Evolutionary conservation across 2,797 vertebrate species (phyloP), one percentile per base, ranked within the genome.

Genomic region (Lithobates pipiens): DNA sequence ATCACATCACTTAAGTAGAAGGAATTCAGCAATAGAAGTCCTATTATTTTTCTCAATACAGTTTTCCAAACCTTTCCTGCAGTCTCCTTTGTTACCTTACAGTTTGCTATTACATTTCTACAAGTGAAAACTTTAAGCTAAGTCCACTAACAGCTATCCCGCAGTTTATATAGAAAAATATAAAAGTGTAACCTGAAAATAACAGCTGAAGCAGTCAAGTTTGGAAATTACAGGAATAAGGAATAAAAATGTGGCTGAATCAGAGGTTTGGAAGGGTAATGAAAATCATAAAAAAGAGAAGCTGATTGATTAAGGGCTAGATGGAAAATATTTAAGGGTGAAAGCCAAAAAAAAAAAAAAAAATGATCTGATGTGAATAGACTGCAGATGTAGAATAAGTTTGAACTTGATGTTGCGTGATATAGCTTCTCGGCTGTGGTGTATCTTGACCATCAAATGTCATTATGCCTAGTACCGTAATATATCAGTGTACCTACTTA

Each of bases 201-300:
- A 82, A 75, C 61, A 84, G 76, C 44, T 70, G 54, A 76, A 78
- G 76, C 76, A 83, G 71, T 87, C 73, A 83, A 83, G 44, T 79
- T 76, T 73, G 32, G 42, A 84, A 80, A 83, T 87, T 83, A 87
- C 86, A 83, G 86, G 86, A 87, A 87, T 84, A 44, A 63, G 81
- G 83, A 75, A 87, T 87, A 87, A 87, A 87, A 87, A 79, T 87
- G 86, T 87, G 86, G 86, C 86, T 87, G 86, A 87, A 83, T 87
- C 86, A 87, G 86, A 87, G 71, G 36, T 83, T 84, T 87, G 86
- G 81, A 87, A 87, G 81, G 81, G 86, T 87, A 87, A 87, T 84
- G 86, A 76, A 83, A 83, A 83, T 76, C 86, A 83, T 87, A 76
- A 87, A 87, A 87, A 83, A 68, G 32, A 36, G 34, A 80, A 74